Percentiles rank a stretch among this genome's conserved stretches.
Evolutionary conservation across 2,797 vertebrate genomes (phyloP).

Genomic region (Sternarchorhynchus goeldii): DNA sequence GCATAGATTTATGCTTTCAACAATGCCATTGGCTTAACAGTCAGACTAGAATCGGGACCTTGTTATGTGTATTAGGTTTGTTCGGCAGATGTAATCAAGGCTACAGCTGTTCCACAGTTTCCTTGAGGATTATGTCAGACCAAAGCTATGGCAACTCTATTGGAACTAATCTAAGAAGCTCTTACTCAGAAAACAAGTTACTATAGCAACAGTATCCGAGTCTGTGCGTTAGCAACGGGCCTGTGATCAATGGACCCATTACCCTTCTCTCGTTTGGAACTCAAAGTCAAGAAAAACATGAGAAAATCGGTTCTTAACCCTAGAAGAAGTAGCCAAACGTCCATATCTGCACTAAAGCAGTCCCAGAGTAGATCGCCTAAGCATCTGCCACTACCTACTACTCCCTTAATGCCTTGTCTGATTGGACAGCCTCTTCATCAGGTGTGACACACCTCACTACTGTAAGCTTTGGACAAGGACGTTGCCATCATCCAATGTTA

Average conservation of each 20-base stretch:
- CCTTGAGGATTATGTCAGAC: constrained; percentile 7
- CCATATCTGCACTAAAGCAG: too few species aligned
- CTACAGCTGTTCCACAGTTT: constrained; percentile 12
- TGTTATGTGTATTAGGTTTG: neutral
- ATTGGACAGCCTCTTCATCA: neutral
- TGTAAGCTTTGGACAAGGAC: too few species aligned
- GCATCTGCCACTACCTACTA: neutral
- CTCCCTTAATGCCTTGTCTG: neutral
- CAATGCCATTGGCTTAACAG: neutral
- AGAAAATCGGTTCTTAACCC: neutral
- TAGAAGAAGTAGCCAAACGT: neutral
- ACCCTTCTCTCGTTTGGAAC: neutral
- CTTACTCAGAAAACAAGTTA: constrained; percentile 31
- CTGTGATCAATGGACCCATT: constrained; percentile 32
- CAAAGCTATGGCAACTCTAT: constrained; percentile 36
- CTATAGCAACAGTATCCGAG: constrained; percentile 40
- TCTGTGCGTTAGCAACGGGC: constrained; percentile 24
- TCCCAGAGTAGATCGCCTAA: too few species aligned
- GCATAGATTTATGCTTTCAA: neutral
- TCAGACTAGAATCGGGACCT: neutral
- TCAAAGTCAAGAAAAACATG: constrained; percentile 6
- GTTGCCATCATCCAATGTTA: too few species aligned
- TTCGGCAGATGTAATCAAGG: constrained; percentile 14
- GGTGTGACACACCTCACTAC: too few species aligned
- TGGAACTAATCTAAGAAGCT: constrained; percentile 18